Base-by-base conservation (phyloP, 2,888 invertebrate species). In the Morpho helenor region DNA sequence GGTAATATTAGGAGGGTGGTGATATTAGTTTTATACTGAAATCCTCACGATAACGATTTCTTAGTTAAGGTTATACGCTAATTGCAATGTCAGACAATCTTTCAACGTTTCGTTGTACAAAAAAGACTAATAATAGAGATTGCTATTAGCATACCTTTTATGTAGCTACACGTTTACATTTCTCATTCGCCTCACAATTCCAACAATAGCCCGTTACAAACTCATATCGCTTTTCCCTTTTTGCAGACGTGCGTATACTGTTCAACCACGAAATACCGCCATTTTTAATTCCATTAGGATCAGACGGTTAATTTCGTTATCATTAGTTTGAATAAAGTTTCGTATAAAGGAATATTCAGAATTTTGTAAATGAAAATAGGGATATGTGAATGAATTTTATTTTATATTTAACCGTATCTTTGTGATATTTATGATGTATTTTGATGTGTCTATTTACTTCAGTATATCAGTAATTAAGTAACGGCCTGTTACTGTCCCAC, bases 271-370 rank as follows among this genome's bases (percentile, higher is more conserved):
- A 62, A 66, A 64, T 69, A 31, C 31, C 31, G 31, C 31, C 31
- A 31, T 31, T 31, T 31, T 68, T 69, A 70, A 64, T 74, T 66
- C 68, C 63, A 69, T 74, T 73, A 65, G 60, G 56, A 64, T 68
- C 66, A 69, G 70, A 64, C 66, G 57, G 67, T 66, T 82, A 82
- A 81, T 80, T 82, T 79, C 77, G 81, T 82, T 82, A 80, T 69
- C 77, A 76, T 82, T 80, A 80, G 77, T 76, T 77, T 77, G 76
- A 31, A 31, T 31, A 31, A 31, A 31, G 31, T 31, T 31, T 31
- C 31, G 5, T 5, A 31, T 31, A 31, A 31, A 31, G 31, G 31
- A 31, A 31, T 31, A 31, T 31, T 31, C 31, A 31, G 31, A 31
- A 31, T 31, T 31, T 31, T 5, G 5, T 31, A 31, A 31, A 31